Evolutionary conservation across 2,888 invertebrate species (phyloP).

Genomic region (Rhogogaster chlorosoma): DNA sequence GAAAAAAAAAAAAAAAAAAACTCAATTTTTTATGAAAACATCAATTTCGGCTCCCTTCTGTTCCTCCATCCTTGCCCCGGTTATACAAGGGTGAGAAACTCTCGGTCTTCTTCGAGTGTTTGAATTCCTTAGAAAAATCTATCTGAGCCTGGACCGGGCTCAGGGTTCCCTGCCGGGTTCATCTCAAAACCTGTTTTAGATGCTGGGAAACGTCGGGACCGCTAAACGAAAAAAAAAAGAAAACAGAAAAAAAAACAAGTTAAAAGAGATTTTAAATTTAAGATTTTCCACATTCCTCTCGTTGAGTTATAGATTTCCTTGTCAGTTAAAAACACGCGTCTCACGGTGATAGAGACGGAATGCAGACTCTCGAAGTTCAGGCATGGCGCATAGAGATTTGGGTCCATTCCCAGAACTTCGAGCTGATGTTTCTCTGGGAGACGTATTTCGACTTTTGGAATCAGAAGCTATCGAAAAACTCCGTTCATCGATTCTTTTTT

Average conservation of each 20-base stretch:
- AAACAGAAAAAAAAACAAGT: background rate
- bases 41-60: background rate
- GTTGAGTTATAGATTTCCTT: background rate
- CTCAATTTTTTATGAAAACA: background rate
- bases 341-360: background rate
- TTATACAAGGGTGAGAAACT: background rate
- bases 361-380: background rate
- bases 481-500: too few species aligned
- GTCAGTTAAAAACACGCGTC: background rate
- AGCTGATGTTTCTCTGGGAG: background rate
- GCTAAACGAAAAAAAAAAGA: background rate
- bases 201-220: background rate
- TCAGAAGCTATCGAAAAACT: too few species aligned
- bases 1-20: background rate
- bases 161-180: background rate
- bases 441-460: background rate
- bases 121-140: background rate
- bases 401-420: background rate
- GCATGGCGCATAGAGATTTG: background rate
- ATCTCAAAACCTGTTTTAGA: background rate
- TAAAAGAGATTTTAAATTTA: background rate
- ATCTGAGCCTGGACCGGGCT: background rate
- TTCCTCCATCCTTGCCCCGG: background rate
- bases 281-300: slow-evolving; percentile 1
- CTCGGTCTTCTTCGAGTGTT: background rate